These are phyloP conservation scores for Coboldia fuscipes DNA, from an alignment of 1,140 invertebrate species.

Conservation along the genomic window DNA sequence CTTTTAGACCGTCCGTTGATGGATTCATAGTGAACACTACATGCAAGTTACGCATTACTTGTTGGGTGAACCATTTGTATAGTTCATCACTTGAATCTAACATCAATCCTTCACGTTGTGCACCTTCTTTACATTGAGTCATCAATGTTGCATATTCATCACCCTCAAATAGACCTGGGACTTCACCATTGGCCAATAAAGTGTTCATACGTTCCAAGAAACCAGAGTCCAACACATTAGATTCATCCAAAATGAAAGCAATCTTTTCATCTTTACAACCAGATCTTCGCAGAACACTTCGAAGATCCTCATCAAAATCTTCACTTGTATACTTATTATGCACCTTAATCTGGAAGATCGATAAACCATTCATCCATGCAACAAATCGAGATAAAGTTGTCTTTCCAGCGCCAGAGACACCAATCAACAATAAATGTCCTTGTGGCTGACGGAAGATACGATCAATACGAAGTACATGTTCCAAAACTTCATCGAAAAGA, in stretches of 20 bases:
- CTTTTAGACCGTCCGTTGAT: constrained; percentile 91
- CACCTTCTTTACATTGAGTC: constrained; percentile 99
- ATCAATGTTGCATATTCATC: constrained; percentile 97
- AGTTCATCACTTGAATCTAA: constrained; percentile 95
- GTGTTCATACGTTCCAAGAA: constrained; percentile 99
- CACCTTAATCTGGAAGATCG: constrained; percentile 94
- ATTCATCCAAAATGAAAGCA: constrained; percentile 97
- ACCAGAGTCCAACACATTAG: constrained; percentile 94
- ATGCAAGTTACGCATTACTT: constrained; percentile 98
- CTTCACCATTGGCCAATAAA: constrained; percentile 92
- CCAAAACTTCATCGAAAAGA: constrained; percentile 95
- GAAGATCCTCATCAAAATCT: constrained; percentile 97
- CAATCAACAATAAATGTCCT: constrained; percentile 89
- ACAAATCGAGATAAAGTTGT: constrained; percentile 97
- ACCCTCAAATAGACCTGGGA: constrained; percentile 72
- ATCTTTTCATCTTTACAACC: constrained; percentile 99
- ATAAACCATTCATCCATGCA: constrained; percentile 98
- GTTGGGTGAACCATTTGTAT: constrained; percentile 91
- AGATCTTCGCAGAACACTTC: constrained; percentile 76
- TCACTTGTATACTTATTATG: constrained; percentile 98
- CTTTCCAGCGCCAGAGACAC: constrained; percentile 94
- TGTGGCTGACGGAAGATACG: constrained; percentile 98
- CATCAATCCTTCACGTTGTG: constrained; percentile 94
- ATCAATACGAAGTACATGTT: constrained; percentile 96
- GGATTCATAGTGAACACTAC: constrained; percentile 99